Conservation (phyloP, 2,113 vertebrate species). For the Macquaria ambigua region DNA sequence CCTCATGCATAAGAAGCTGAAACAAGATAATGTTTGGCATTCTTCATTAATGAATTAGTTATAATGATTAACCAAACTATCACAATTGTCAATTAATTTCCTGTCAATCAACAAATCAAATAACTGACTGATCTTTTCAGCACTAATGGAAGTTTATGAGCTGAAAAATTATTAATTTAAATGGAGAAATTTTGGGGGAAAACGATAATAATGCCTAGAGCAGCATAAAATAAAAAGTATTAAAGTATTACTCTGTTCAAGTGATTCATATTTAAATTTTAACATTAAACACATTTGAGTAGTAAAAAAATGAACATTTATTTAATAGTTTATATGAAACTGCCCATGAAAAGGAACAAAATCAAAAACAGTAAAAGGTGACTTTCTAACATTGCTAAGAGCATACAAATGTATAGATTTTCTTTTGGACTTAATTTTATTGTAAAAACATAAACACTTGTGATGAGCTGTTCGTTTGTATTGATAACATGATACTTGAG, state of each 20-base stretch:
- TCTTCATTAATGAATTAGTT: background rate
- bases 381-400: background rate
- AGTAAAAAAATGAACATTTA: background rate
- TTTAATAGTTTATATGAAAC: background rate
- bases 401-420: background rate
- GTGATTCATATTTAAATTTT: background rate
- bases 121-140: background rate
- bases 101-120: background rate
- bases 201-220: background rate
- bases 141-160: background rate
- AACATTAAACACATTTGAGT: background rate
- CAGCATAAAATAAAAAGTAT: background rate
- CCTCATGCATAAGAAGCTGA: background rate
- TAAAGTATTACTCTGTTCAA: background rate
- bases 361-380: background rate
- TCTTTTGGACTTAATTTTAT: background rate
- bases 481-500: conserved; percentile 38
- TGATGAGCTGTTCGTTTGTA: background rate
- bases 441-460: background rate
- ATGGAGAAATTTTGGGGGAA: background rate
- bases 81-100: background rate
- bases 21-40: background rate
- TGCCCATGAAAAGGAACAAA: background rate
- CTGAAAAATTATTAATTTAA: background rate
- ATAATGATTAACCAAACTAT: background rate